Evolutionary conservation across 2,888 invertebrate genomes (phyloP), one percentile per base, ranked within the genome.

Genomic region (Drosophila atripex): DNA sequence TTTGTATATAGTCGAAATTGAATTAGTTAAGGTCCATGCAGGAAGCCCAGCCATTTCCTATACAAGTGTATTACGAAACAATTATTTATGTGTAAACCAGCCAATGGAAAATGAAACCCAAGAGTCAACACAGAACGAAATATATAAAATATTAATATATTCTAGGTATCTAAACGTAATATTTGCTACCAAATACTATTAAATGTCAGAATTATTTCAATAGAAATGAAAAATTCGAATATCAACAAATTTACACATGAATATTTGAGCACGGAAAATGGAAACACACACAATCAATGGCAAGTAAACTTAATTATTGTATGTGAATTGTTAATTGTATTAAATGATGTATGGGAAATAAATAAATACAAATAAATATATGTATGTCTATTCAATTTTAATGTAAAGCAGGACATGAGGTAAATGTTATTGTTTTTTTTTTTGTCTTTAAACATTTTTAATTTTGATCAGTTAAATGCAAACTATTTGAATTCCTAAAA

Each of bases 301-400:
- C 74, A 85, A 76, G 69, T 82, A 83, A 86, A 86, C 78, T 76
- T 80, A 78, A 77, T 75, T 75, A 87, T 73, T 87, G 79, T 79
- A 87, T 85, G 88, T 87, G 75, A 85, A 79, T 77, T 85, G 84
- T 85, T 87, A 79, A 85, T 79, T 60, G 84, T 87, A 83, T 83
- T 86, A 70, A 78, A 78, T 55, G 68, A 78, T 82, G 77, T 78
- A 87, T 69, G 76, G 69, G 55, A 68, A 77, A 77, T 70, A 84
- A 70, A 75, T 57, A 73, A 72, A 73, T 45, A 53, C 35, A 28
- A 63, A 45, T 35, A 69, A 43, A 41, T 58, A 47, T 16, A 23
- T 50, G 21, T 43, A 35, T 41, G 3, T 12, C 21, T 43, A 43
- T 21, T 12, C 11, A 11, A 21, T 41, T 41, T 41, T 18, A 43